Conservation (phyloP, 2,797 vertebrate genomes). For the Holocentrus rufus region DNA sequence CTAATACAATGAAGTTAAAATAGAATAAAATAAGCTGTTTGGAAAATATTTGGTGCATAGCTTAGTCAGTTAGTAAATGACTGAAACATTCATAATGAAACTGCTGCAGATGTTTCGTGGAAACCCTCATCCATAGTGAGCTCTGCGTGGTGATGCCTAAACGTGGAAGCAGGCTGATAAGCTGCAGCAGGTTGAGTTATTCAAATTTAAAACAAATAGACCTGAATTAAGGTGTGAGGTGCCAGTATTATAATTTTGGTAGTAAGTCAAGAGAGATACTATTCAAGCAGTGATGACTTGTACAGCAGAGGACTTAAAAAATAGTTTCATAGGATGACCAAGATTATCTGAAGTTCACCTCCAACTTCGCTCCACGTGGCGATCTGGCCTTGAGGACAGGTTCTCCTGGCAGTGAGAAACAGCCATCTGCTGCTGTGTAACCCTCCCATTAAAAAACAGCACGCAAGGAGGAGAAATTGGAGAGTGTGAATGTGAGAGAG, state of each 20-base stretch:
- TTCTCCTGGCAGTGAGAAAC: slow-evolving; percentile 77
- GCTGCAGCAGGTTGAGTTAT: slow-evolving; percentile 3
- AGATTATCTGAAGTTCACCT: slow-evolving; percentile 58
- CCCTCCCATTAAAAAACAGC: slow-evolving; percentile 69
- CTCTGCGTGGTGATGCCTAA: neutral
- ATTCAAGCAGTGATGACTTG: neutral
- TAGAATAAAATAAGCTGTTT: neutral
- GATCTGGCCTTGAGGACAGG: slow-evolving; percentile 67
- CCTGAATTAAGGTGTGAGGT: neutral
- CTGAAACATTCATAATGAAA: neutral
- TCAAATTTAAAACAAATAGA: neutral
- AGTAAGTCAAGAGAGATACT: neutral
- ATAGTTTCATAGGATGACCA: slow-evolving; percentile 10
- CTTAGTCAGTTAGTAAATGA: neutral
- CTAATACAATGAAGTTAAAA: neutral
- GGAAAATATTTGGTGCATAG: neutral
- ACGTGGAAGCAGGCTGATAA: neutral
- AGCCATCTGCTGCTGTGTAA: slow-evolving; percentile 79
- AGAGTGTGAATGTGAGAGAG: slow-evolving; percentile 39
- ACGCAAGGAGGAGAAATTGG: slow-evolving; percentile 42
- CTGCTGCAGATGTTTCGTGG: neutral
- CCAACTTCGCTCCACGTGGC: slow-evolving; percentile 72
- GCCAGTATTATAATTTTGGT: neutral
- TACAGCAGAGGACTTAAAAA: neutral
- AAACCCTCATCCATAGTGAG: slow-evolving; percentile 13